Evolutionary conservation across 1,140 invertebrate species (phyloP), one percentile per base, ranked within the genome.

Genomic region (Ceratina japonica): DNA sequence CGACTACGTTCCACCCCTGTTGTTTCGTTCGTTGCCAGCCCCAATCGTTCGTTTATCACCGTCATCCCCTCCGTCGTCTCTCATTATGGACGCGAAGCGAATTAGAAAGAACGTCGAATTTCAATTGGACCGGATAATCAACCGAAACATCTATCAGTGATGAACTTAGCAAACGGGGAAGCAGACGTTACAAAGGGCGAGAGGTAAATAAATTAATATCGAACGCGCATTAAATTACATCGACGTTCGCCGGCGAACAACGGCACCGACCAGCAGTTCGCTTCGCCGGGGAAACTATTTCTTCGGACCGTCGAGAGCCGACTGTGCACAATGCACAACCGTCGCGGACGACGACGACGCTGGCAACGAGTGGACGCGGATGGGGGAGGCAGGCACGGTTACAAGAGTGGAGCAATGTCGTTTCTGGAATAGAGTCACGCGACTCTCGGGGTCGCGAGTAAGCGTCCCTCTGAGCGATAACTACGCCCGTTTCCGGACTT

Each of bases 361-460:
- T 5, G 18, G 63, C 7, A 13, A 44, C 37, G 37, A 44, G 37
- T 10, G 37, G 37, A 44, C 37, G 37, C 5, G 37, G 37, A 44
- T 8, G 37, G 37, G 37, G 37, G 5, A 10, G 37, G 37, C 37
- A 44, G 37, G 24, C 64, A 66, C 62, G 49, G 37, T 2, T 31
- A 65, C 61, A 24, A 74, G 54, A 74, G 52, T 44, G 71, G 77
- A 79, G 77, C 61, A 65, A 79, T 72, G 75, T 74, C 77, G 77
- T 65, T 74, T 58, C 70, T 58, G 37, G 71, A 74, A 74, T 79
- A 74, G 59, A 79, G 77, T 74, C 70, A 79, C 77, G 77, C 77
- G 71, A 74, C 52, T 54, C 52, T n/a, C 59, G 61, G 37, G 70
- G 71, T 79, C 77, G 77, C 77, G 62, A 79, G 37, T 63, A 74